Evolutionary conservation across 2,797 vertebrate genomes (phyloP).

Genomic region (Tapirus indicus): DNA sequence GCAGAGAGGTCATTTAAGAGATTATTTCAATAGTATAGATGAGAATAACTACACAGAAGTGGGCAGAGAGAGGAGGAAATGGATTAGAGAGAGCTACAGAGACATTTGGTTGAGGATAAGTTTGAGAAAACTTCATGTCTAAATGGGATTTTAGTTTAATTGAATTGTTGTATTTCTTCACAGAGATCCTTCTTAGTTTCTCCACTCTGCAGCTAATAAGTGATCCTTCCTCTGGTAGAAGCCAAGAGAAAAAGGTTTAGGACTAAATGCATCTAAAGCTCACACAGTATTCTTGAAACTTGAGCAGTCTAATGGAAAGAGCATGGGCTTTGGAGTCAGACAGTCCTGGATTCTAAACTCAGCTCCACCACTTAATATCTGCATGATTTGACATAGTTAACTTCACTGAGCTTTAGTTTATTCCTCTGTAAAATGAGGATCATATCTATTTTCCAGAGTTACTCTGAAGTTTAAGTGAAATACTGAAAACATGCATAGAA

Average conservation of each 20-base stretch:
- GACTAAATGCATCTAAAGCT: slow-evolving; percentile 3
- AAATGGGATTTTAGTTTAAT: slow-evolving; percentile 12
- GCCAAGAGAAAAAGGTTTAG: neutral
- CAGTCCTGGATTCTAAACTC: neutral
- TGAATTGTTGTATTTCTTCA: neutral
- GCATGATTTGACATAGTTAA: neutral
- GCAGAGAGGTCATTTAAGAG: neutral
- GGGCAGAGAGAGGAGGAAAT: neutral
- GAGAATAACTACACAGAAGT: neutral
- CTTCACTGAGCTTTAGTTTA: neutral
- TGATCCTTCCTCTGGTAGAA: neutral
- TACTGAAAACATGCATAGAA: neutral
- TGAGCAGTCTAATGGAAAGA: neutral
- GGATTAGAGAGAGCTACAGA: neutral
- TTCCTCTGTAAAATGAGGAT: slow-evolving; percentile 25
- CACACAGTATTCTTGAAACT: slow-evolving; percentile 20
- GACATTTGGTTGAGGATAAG: neutral
- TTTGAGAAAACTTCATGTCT: slow-evolving; percentile 7
- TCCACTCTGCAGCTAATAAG: neutral
- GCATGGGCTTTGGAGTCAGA: neutral
- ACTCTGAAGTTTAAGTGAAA: slow-evolving; percentile 35
- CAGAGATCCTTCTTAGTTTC: neutral
- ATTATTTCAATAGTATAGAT: neutral
- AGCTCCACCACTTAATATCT: neutral
- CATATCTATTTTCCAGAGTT: slow-evolving; percentile 6